Conservation (phyloP, 2,888 invertebrate species). For the Lepidocyrtoides sp. region DNA sequence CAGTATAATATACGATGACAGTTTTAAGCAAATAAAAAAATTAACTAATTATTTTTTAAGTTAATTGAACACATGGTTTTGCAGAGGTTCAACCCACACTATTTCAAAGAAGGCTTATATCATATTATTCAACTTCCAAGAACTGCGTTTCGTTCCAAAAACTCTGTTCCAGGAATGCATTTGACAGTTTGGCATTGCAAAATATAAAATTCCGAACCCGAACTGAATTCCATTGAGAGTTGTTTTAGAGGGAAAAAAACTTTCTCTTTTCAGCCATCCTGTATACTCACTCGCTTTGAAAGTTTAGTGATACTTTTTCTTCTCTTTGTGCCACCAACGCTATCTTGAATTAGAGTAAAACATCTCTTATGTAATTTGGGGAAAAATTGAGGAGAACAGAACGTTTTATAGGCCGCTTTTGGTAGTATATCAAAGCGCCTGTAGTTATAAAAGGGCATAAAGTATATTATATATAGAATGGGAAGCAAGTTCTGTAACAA, state of each 20-base stretch:
- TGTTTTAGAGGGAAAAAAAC: neutral
- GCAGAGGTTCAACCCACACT: neutral
- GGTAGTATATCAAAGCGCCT: neutral
- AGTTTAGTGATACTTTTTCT: neutral
- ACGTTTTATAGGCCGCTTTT: neutral
- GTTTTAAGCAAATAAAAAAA: neutral
- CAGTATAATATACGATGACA: neutral
- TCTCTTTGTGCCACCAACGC: too few species aligned
- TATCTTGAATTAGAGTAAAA: neutral
- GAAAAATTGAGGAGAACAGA: too few species aligned
- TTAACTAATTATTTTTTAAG: neutral
- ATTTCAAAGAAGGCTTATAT: neutral
- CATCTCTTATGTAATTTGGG: neutral
- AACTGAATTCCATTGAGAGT: neutral
- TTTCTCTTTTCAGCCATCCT: neutral
- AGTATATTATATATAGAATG: neutral
- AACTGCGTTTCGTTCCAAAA: neutral
- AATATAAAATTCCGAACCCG: neutral
- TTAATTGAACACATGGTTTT: neutral
- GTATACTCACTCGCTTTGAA: neutral
- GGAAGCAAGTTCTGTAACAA: neutral
- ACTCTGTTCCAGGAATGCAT: neutral
- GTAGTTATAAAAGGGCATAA: too few species aligned
- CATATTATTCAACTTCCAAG: neutral
- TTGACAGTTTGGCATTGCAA: conserved; percentile 2